phyloP scores from a whole-genome alignment of 2,888 invertebrate species.

The Rhorus exstirpatorius region DNA sequence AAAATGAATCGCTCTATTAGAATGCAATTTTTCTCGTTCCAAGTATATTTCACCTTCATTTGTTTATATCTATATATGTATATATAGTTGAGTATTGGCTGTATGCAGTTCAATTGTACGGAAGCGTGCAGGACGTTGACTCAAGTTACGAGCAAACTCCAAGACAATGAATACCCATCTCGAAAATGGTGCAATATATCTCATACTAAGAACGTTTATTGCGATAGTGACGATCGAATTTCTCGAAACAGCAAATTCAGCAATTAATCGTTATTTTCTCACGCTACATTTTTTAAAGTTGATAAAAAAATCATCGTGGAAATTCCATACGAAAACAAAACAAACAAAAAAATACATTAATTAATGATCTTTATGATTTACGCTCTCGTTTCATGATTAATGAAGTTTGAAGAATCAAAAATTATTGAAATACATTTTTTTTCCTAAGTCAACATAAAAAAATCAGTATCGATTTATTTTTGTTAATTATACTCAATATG shows the following conservation, averaged over 20 bases:
- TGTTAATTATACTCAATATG: no score
- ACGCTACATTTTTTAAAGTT: background rate
- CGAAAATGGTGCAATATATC: conserved; percentile 37
- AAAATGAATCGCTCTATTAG: conserved; percentile 16
- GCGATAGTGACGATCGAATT: conserved; percentile 21
- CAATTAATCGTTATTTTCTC: conserved; percentile 27
- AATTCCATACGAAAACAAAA: background rate
- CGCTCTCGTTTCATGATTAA: no score
- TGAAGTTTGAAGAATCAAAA: no score
- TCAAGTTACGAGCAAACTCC: conserved; percentile 47
- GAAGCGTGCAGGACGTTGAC: conserved; percentile 27
- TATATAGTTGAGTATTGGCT: conserved; percentile 12
- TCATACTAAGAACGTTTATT: conserved; percentile 14
- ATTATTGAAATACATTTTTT: no score
- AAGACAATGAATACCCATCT: conserved; percentile 46
- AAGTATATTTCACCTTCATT: conserved; percentile 18
- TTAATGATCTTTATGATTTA: no score
- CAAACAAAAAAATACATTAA: background rate
- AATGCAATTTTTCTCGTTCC: conserved; percentile 36
- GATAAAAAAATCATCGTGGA: conserved; percentile 14
- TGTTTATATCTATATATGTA: background rate
- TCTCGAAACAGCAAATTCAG: conserved; percentile 15
- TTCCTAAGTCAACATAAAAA: no score
- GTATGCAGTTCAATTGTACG: conserved; percentile 30
- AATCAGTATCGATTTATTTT: no score